phyloP scores from a whole-genome alignment of 35 echinoderm and acorn worm genomes.

The Hemicentrotus pulcherrimus region DNA sequence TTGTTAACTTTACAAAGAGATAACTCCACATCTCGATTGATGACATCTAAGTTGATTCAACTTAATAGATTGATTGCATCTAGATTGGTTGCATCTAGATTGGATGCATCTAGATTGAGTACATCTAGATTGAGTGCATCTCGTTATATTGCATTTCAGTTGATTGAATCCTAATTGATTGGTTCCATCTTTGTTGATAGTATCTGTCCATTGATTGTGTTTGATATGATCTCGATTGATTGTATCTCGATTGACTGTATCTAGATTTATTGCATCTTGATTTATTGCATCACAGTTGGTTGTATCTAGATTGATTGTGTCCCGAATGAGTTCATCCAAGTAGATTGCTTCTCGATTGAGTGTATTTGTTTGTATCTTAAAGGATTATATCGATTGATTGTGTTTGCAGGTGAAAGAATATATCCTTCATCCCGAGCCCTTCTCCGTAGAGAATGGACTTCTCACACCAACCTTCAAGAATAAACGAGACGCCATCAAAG shows the following conservation, averaged over 20 bases:
- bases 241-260: not conserved
- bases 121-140: too few relatives aligned
- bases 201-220: too few relatives aligned
- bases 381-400: not conserved
- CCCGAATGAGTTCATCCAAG: not conserved
- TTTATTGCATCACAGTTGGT: not conserved
- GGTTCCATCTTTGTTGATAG: too few relatives aligned
- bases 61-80: too few relatives aligned
- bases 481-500: constrained; percentile 65
- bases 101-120: too few relatives aligned
- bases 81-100: too few relatives aligned
- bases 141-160: too few relatives aligned
- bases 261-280: too few relatives aligned
- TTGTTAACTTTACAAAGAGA: too few relatives aligned
- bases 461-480: constrained; percentile 90
- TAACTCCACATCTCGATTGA: too few relatives aligned
- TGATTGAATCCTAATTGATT: too few relatives aligned
- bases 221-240: not conserved
- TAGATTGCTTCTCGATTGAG: not conserved
- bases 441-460: constrained; percentile 81
- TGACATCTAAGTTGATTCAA: too few relatives aligned
- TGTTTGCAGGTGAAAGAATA: constrained; percentile 71
- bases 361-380: not conserved
- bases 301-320: not conserved
- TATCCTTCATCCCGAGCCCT: constrained; percentile 64